phyloP scores from a whole-genome alignment of 2,113 vertebrate species.

The Gavialis gangeticus region DNA sequence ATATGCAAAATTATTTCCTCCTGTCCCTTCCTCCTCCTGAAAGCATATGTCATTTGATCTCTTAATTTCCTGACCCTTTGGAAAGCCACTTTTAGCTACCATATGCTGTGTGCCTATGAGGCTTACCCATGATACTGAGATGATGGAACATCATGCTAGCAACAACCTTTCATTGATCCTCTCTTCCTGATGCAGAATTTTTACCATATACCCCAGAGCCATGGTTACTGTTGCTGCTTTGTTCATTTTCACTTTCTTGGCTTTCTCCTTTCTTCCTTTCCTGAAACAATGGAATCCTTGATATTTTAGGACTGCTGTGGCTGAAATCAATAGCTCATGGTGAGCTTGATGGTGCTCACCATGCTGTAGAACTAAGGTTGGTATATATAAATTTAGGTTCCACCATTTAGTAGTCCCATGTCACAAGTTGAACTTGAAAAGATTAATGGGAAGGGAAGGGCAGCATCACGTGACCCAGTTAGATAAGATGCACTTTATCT shows the following conservation, averaged over 20 bases:
- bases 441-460: conserved; percentile 47
- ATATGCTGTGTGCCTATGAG: fast-evolving
- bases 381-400: background rate
- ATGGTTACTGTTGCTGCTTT: background rate
- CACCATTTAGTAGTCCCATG: background rate
- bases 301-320: background rate
- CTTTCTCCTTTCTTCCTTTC: background rate
- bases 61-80: background rate
- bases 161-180: background rate
- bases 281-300: background rate
- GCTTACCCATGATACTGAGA: background rate
- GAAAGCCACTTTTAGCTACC: background rate
- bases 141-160: background rate
- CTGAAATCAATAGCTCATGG: background rate
- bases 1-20: background rate
- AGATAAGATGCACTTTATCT: conserved; percentile 5
- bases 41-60: background rate
- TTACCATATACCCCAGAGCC: background rate
- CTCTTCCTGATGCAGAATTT: background rate
- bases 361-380: background rate
- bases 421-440: background rate
- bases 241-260: fast-evolving
- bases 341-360: background rate
- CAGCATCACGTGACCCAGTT: conserved; percentile 15
- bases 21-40: background rate